A percentile compares a stretch with the other conserved stretches of the same genome.
Conservation (phyloP, 2,113 vertebrate genomes). For the Pogona vitticeps region DNA sequence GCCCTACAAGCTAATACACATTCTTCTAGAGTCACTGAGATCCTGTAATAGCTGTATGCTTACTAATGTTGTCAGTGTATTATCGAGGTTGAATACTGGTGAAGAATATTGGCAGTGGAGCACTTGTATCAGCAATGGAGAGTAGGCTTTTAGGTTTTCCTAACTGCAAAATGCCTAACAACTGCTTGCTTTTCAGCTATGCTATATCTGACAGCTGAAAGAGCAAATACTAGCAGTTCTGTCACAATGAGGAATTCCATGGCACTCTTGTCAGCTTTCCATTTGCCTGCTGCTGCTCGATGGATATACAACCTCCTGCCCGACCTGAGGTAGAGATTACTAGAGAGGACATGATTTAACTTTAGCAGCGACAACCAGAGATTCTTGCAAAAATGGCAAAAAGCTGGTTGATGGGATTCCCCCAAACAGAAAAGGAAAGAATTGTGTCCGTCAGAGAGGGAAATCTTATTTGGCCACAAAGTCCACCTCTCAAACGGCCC, state of each 20-base stretch:
- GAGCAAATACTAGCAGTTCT: neutral
- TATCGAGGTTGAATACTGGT: neutral
- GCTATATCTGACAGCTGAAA: neutral
- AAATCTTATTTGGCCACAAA: too few species aligned
- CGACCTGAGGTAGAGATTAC: neutral
- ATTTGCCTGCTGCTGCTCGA: neutral
- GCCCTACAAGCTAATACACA: neutral
- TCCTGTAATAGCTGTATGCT: neutral
- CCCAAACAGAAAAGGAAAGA: too few species aligned
- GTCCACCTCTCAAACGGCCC: too few species aligned
- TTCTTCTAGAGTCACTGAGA: neutral
- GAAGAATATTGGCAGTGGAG: neutral
- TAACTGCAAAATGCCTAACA: neutral
- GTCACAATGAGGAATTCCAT: neutral
- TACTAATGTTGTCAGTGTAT: neutral
- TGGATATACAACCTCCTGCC: neutral
- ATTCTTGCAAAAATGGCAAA: too few species aligned
- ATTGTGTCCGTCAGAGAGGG: too few species aligned
- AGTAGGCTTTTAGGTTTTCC: neutral
- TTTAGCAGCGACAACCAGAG: slow-evolving; percentile 16
- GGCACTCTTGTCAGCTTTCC: neutral
- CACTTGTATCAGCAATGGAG: neutral
- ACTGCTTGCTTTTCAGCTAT: neutral
- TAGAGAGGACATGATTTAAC: neutral
- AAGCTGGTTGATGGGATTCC: too few species aligned